phyloP scores from a whole-genome alignment of 2,888 invertebrate species.

The Agrochola macilenta region DNA sequence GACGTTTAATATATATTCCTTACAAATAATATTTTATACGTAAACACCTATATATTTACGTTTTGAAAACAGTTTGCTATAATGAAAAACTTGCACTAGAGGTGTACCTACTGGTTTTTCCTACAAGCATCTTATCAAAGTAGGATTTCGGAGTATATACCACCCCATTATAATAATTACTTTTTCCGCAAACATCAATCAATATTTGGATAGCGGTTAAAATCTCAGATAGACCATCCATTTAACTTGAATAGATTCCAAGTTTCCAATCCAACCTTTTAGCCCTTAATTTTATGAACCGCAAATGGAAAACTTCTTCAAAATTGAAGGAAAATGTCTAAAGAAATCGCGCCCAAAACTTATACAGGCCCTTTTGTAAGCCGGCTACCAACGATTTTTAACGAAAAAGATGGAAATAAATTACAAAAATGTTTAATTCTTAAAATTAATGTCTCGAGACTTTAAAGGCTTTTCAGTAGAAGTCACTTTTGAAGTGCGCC shows the following conservation, averaged over 20 bases:
- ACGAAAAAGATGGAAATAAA: constrained; percentile 63
- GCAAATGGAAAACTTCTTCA: constrained; percentile 59
- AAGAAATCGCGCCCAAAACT: constrained; percentile 53
- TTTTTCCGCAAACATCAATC: neutral
- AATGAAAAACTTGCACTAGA: neutral
- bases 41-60: too few species aligned
- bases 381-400: constrained; percentile 21
- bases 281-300: constrained; percentile 49
- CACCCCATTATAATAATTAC: too few species aligned
- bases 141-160: too few species aligned
- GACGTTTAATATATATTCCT: neutral
- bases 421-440: constrained; percentile 77
- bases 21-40: neutral
- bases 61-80: neutral
- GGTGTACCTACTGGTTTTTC: neutral
- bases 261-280: constrained; percentile 47
- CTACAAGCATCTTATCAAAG: neutral
- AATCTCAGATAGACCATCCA: constrained; percentile 39
- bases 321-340: constrained; percentile 50
- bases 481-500: constrained; percentile 67
- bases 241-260: constrained; percentile 50
- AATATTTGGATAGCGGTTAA: constrained; percentile 9
- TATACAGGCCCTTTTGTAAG: constrained; percentile 36
- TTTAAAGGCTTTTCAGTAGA: constrained; percentile 71
- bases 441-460: constrained; percentile 71